A percentile compares a stretch with the other conserved stretches of the same genome.
These are phyloP conservation scores for Macrotis lagotis DNA, from an alignment of 2,113 vertebrate genomes.

Conservation along the genomic window DNA sequence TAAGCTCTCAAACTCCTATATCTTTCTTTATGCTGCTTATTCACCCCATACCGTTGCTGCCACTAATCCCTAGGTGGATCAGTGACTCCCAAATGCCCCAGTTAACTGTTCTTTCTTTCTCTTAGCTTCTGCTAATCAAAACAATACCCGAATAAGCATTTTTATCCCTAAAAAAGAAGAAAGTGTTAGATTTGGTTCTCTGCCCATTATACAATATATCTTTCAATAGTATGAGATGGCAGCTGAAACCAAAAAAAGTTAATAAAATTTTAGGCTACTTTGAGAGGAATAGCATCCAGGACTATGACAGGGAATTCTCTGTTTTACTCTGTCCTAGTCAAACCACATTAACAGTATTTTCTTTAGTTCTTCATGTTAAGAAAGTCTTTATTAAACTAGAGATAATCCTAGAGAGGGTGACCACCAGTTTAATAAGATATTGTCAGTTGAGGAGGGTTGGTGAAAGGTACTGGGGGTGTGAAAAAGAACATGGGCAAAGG, in stretches of 20 bases:
- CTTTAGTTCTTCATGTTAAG: neutral
- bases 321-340: neutral
- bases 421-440: neutral
- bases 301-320: neutral
- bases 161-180: too few relatives aligned
- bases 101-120: too few relatives aligned
- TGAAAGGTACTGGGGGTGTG: neutral
- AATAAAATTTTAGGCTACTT: neutral
- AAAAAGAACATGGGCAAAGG: too few relatives aligned
- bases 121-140: too few relatives aligned
- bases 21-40: too few relatives aligned
- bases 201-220: neutral
- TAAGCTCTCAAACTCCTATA: too few relatives aligned
- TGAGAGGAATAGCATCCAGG: neutral
- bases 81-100: too few relatives aligned
- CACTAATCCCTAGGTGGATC: too few relatives aligned
- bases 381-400: neutral
- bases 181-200: neutral
- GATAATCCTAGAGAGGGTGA: neutral
- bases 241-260: neutral
- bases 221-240: neutral
- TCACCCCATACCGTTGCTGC: too few relatives aligned
- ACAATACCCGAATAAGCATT: too few relatives aligned
- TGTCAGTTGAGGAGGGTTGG: neutral
- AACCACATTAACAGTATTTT: neutral